phyloP scores from a whole-genome alignment of 2,888 invertebrate genomes.

The Dynastes tityus region DNA sequence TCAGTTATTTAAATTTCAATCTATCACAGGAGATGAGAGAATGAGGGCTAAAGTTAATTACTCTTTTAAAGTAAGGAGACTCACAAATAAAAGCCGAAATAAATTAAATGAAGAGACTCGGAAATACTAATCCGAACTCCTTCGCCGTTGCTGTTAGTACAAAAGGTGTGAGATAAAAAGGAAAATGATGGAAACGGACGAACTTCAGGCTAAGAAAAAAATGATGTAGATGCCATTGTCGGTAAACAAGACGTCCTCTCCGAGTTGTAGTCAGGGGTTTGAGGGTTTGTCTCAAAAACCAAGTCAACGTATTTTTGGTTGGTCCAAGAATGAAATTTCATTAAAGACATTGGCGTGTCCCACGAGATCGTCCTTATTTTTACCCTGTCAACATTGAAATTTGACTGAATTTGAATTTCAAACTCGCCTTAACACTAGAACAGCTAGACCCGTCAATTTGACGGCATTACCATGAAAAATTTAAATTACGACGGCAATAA shows the following conservation, averaged over 20 bases:
- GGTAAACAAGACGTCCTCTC: constrained; percentile 1
- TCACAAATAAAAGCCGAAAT: constrained; percentile 18
- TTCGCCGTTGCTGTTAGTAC: not conserved
- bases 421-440: not conserved
- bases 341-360: constrained; percentile 52
- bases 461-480: too few relatives aligned
- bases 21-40: constrained; percentile 1
- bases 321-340: constrained; percentile 48
- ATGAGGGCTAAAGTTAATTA: constrained; percentile 1
- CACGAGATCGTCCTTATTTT: constrained; percentile 51
- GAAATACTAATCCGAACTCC: not conserved
- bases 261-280: too few relatives aligned
- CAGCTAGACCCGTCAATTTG: too few relatives aligned
- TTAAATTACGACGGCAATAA: too few relatives aligned
- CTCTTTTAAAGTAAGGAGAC: constrained; percentile 14
- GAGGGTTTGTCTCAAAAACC: too few relatives aligned
- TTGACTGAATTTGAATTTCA: constrained; percentile 42
- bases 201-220: not conserved
- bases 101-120: not conserved
- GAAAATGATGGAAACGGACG: not conserved
- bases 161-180: constrained; percentile 3
- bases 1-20: constrained; percentile 25
- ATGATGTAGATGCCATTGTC: not conserved
- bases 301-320: too few relatives aligned
- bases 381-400: constrained; percentile 56